Conservation (phyloP, 2,888 invertebrate genomes). For the Oscheius sp. region DNA sequence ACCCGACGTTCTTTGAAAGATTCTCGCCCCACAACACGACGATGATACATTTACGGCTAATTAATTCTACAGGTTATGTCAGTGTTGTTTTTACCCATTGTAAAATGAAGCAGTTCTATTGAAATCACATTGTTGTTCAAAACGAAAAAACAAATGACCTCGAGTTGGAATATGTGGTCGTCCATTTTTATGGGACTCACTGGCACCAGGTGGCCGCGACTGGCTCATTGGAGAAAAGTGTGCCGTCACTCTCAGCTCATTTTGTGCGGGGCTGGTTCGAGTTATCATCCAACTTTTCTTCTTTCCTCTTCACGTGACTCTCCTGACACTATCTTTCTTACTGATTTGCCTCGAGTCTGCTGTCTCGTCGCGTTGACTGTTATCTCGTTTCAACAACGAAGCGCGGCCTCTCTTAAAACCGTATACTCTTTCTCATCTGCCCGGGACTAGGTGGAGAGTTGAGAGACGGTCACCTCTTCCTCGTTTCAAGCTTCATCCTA, state of each 20-base stretch:
- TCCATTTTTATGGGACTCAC: slow-evolving; percentile 25
- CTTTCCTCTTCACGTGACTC: slow-evolving; percentile 2
- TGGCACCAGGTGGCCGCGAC: slow-evolving; percentile 25
- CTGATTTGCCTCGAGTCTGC: neutral
- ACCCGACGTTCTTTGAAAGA: slow-evolving; percentile 2
- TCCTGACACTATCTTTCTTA: neutral
- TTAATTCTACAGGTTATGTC: too few relatives aligned
- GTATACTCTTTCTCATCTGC: neutral
- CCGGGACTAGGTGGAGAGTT: neutral
- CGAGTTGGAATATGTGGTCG: too few relatives aligned
- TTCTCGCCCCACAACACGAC: neutral
- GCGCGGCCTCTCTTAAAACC: slow-evolving; percentile 11
- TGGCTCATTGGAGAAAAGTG: neutral
- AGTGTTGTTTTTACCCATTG: too few relatives aligned
- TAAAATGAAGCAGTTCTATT: too few relatives aligned
- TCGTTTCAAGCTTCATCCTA: neutral
- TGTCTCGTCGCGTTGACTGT: neutral
- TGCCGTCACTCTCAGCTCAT: neutral
- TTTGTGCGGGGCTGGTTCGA: too few relatives aligned
- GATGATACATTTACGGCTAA: neutral
- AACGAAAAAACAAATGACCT: too few relatives aligned
- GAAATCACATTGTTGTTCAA: too few relatives aligned
- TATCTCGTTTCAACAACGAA: neutral
- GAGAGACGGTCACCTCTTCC: slow-evolving; percentile 9
- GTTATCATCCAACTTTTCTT: too few relatives aligned